These are phyloP conservation scores for Zalophus californianus DNA, from an alignment of 2,797 vertebrate species.

Conservation along the genomic window DNA sequence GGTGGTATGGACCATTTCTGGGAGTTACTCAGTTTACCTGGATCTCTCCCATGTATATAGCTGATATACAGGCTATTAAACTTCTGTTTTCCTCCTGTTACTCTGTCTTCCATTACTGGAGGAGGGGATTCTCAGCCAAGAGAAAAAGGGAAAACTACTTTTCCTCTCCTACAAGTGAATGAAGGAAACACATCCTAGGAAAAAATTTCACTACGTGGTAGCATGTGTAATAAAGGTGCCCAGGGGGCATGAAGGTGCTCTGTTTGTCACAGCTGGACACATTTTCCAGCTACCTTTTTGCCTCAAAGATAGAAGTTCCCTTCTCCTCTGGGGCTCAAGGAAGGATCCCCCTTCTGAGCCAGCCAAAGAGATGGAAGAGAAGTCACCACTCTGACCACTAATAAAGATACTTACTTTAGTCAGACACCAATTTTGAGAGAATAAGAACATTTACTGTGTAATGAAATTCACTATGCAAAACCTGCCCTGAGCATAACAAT, in stretches of 20 bases:
- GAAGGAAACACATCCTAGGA: neutral
- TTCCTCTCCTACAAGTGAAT: neutral
- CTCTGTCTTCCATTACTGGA: neutral
- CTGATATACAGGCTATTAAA: neutral
- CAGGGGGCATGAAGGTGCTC: neutral
- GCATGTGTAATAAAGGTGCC: too few species aligned
- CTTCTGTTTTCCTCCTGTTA: neutral
- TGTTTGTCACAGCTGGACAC: neutral
- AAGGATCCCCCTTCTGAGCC: neutral
- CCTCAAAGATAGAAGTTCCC: neutral
- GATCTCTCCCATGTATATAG: neutral
- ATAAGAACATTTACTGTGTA: neutral
- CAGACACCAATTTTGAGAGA: neutral
- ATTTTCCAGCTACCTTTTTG: neutral
- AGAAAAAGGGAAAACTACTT: neutral
- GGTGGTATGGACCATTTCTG: neutral
- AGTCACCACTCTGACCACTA: neutral
- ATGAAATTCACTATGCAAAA: neutral
- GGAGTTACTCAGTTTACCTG: neutral
- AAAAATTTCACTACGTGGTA: too few species aligned
- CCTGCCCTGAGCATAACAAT: neutral
- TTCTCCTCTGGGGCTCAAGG: neutral
- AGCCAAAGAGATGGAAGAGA: neutral
- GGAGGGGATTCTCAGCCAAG: neutral
- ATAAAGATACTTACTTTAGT: neutral